A percentile compares a stretch with the other conserved stretches of the same genome.
These are phyloP conservation scores for Aspidiotus destructor DNA, from an alignment of 2,888 invertebrate species.

Conservation along the genomic window DNA sequence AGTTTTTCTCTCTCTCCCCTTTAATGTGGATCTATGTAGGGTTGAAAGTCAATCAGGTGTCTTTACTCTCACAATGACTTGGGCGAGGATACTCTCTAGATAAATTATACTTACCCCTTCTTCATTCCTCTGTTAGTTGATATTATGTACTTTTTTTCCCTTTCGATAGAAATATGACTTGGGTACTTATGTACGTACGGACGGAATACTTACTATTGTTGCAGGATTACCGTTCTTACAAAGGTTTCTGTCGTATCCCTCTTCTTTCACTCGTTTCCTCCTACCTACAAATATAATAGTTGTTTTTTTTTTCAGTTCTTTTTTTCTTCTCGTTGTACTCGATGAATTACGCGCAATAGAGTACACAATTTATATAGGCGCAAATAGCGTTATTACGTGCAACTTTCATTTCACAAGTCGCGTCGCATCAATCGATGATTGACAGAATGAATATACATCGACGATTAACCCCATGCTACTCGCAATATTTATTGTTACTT, in stretches of 20 bases:
- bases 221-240: conserved; percentile 9
- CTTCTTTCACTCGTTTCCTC: no score
- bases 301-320: conserved; percentile 12
- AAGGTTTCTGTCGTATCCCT: not conserved
- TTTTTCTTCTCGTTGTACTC: not conserved
- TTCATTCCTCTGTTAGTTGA: no score
- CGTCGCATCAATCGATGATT: conserved; percentile 25
- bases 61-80: conserved; percentile 27
- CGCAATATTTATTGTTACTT: conserved; percentile 7
- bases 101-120: conserved; percentile 8
- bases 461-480: conserved; percentile 21
- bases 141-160: no score
- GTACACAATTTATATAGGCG: conserved; percentile 4
- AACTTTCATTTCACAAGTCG: conserved; percentile 25
- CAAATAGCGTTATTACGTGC: conserved; percentile 25
- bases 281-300: no score
- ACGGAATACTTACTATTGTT: no score
- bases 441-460: conserved; percentile 22
- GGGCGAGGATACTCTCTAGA: not conserved
- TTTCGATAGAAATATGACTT: no score
- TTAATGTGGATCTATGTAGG: no score
- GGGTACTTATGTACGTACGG: no score
- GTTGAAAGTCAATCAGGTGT: conserved; percentile 32
- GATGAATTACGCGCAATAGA: not conserved
- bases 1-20: no score